These are phyloP conservation scores for Idris sp. DNA, from an alignment of 1,140 invertebrate species.

Conservation along the genomic window DNA sequence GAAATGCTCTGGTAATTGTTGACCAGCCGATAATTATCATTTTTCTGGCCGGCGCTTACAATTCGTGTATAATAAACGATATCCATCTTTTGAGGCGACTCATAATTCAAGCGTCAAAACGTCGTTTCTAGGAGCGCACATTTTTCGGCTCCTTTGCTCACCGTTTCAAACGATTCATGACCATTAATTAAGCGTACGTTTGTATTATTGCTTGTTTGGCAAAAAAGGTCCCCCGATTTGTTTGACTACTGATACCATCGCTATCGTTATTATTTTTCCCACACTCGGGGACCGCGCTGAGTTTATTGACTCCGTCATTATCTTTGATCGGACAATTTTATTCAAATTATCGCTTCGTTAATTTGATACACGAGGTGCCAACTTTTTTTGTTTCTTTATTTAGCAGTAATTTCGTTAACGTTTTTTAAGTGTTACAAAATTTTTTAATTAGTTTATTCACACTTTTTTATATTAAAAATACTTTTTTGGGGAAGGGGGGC, in stretches of 20 bases:
- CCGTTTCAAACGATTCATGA: conserved; percentile 15
- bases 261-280: conserved; percentile 37
- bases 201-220: conserved; percentile 24
- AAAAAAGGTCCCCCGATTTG: conserved; percentile 24
- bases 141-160: conserved; percentile 43
- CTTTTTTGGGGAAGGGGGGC: no score
- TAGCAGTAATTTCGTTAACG: conserved; percentile 3
- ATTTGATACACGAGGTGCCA: conserved; percentile 30
- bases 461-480: no score
- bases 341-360: conserved; percentile 44
- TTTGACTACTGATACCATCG: conserved; percentile 37
- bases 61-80: no score
- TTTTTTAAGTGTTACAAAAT: no score
- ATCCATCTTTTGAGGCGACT: conserved; percentile 27
- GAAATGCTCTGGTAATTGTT: conserved; percentile 38
- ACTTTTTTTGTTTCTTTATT: conserved; percentile 1
- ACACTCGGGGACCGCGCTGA: conserved; percentile 15
- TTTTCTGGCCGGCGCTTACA: conserved; percentile 32
- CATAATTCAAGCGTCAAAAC: conserved; percentile 38
- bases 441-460: no score
- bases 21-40: conserved; percentile 50
- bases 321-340: conserved; percentile 30
- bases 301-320: conserved; percentile 36
- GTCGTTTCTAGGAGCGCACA: conserved; percentile 26
- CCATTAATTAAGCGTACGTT: conserved; percentile 40